Base-by-base conservation (phyloP, 35 echinoderm and acorn worm genomes). In the Heliocidaris tuberculata region DNA sequence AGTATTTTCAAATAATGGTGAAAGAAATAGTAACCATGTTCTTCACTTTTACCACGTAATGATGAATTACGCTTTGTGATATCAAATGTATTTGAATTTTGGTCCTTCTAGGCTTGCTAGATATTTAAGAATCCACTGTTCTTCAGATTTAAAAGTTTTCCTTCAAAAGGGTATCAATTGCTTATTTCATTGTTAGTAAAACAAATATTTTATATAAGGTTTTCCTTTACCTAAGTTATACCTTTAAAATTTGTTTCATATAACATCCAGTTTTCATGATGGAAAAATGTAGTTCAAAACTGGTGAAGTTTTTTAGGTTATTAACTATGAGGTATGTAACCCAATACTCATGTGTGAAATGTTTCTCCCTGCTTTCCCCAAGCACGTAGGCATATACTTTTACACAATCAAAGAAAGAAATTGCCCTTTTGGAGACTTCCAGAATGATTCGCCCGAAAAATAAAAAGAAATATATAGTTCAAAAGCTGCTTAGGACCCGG, bases 351-450 rank as follows among this genome's bases (percentile, higher is more conserved):
- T 78, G 19, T 78, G 65, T 78, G 65, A 27, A 78, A n/a, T 78
- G 27, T 78, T n/a, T 56, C 10, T 78, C 21, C 17, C 65, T 78
- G 27, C 27, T 78, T 78, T 78, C 4, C 65, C 27, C 65, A 78
- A 24, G 65, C 65, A 78, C 65, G 65, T 27, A 42, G 35, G 3
- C 35, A 42, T 42, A 29, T 5, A 78, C 19, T 78, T 78, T 5
- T 21, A 78, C 27, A 24, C 65, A 29, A 78, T 78, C 65, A 78
- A 78, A 78, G 21, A 78, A 78, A 78, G 65, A 78, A 78, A 78
- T 78, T 78, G 65, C 15, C 65, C 65, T 78, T n/a, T 78, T 78
- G 65, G 65, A n/a, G 65, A 78, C 65, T 78, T 78, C 59, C 65
- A 78, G 27, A 78, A 24, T 78, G 65, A 78, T n/a, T 78, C 27